Evolutionary conservation across 1,140 invertebrate genomes (phyloP).

Genomic region (Coenobita brevimanus): DNA sequence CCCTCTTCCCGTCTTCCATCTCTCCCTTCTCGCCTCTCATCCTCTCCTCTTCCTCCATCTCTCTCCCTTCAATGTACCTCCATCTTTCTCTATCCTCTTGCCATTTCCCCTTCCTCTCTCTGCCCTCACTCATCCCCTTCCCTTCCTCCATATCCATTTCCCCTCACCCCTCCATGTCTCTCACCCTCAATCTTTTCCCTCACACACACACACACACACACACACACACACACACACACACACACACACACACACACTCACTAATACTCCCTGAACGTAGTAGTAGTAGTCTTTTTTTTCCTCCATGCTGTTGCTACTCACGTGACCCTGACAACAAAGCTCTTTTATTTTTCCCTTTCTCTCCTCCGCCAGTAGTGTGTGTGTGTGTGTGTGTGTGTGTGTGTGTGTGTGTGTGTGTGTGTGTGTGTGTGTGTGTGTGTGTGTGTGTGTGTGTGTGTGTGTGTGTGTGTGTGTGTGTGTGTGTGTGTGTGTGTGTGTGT

Average conservation of each 20-base stretch:
- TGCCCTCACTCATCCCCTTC: neutral
- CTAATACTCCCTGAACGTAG: too few species aligned
- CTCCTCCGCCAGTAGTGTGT: too few species aligned
- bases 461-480: too few species aligned
- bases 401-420: too few species aligned
- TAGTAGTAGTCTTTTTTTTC: too few species aligned
- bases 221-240: slow-evolving; percentile 23
- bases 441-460: too few species aligned
- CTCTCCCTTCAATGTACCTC: slow-evolving; percentile 18
- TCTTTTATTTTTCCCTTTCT: too few species aligned
- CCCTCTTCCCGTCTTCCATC: slow-evolving; percentile 12
- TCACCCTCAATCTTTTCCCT: slow-evolving; percentile 3
- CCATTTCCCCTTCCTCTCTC: neutral
- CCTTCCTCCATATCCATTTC: neutral
- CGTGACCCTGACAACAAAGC: too few species aligned
- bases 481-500: too few species aligned
- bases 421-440: too few species aligned
- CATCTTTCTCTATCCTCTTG: neutral
- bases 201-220: slow-evolving; percentile 25
- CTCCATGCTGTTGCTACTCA: too few species aligned
- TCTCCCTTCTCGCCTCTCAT: neutral
- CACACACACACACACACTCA: neutral
- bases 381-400: too few species aligned
- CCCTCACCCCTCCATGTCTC: neutral
- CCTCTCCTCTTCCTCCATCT: neutral